Percentiles rank a stretch among this genome's conserved stretches.
These are phyloP conservation scores for Gnathonemus echidnorhynchus DNA, from an alignment of 2,113 vertebrate species.

Conservation along the genomic window DNA sequence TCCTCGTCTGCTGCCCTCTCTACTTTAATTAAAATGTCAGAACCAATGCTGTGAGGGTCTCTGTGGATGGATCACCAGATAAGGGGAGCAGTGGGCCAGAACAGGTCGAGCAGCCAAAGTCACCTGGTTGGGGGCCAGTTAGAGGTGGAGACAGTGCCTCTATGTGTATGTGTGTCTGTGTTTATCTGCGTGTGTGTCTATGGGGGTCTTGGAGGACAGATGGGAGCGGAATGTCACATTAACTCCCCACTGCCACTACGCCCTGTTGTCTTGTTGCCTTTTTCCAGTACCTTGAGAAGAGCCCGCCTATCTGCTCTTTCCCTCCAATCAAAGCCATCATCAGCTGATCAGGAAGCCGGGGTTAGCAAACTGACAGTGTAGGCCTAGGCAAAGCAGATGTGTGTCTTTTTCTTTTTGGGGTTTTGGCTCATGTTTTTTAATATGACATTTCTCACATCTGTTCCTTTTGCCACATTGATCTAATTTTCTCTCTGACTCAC, in stretches of 20 bases:
- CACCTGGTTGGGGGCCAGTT: slow-evolving; percentile 59
- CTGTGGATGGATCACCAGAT: slow-evolving; percentile 82
- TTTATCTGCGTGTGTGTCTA: background rate
- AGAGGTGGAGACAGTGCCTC: background rate
- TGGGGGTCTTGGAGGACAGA: background rate
- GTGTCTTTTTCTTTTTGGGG: background rate
- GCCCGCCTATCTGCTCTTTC: background rate
- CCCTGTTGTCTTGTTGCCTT: background rate
- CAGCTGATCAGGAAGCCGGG: background rate
- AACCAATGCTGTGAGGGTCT: slow-evolving; percentile 80
- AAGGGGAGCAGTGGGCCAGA: slow-evolving; percentile 76
- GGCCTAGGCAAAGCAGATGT: background rate
- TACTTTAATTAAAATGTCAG: slow-evolving; percentile 88
- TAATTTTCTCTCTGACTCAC: background rate
- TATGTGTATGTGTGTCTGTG: background rate
- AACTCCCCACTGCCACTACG: background rate
- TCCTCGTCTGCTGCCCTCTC: slow-evolving; percentile 7
- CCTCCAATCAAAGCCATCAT: background rate
- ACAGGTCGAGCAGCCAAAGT: slow-evolving; percentile 81
- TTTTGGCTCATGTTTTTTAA: slow-evolving; percentile 30
- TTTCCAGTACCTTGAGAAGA: background rate
- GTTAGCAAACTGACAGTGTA: background rate
- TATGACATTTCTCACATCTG: slow-evolving; percentile 41
- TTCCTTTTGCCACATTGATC: background rate
- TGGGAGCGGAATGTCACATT: background rate